Percentiles rank a stretch among this genome's conserved stretches.
Evolutionary conservation across 2,113 vertebrate genomes (phyloP).

Genomic region (Mesoclemmys tuberculata): DNA sequence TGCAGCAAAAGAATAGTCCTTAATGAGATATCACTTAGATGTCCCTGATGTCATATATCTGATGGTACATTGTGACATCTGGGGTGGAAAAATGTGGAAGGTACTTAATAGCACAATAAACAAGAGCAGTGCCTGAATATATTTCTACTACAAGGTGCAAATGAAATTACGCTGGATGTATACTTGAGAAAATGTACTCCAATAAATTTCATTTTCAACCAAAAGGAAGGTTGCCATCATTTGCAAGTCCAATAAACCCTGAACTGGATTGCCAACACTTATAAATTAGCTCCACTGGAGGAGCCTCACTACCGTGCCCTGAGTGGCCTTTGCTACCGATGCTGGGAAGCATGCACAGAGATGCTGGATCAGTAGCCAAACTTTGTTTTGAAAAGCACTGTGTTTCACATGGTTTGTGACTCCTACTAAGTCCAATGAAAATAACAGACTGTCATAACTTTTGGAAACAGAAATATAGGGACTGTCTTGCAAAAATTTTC

Average conservation of each 20-base stretch:
- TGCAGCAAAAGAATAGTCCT: slow-evolving; percentile 37
- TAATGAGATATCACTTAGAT: slow-evolving; percentile 25
- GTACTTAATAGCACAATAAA: neutral
- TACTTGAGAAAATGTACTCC: slow-evolving; percentile 3
- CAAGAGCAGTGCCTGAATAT: neutral
- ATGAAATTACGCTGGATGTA: fast-evolving
- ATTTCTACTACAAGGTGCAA: neutral
- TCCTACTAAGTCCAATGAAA: neutral
- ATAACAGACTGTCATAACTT: neutral
- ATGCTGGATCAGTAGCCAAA: neutral
- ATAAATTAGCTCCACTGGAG: neutral
- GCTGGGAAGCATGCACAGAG: neutral
- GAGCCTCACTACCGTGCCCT: neutral
- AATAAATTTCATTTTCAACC: neutral
- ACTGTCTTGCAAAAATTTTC: neutral
- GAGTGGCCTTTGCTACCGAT: neutral
- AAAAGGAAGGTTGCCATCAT: neutral
- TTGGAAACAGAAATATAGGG: neutral
- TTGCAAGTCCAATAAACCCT: neutral
- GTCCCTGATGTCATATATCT: neutral
- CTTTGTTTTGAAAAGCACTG: neutral
- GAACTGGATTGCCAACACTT: neutral
- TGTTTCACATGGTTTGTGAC: neutral
- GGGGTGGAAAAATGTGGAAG: neutral
- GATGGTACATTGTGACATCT: neutral